phyloP scores from a whole-genome alignment of 2,113 vertebrate genomes.

The Sylvicapra grimmia region DNA sequence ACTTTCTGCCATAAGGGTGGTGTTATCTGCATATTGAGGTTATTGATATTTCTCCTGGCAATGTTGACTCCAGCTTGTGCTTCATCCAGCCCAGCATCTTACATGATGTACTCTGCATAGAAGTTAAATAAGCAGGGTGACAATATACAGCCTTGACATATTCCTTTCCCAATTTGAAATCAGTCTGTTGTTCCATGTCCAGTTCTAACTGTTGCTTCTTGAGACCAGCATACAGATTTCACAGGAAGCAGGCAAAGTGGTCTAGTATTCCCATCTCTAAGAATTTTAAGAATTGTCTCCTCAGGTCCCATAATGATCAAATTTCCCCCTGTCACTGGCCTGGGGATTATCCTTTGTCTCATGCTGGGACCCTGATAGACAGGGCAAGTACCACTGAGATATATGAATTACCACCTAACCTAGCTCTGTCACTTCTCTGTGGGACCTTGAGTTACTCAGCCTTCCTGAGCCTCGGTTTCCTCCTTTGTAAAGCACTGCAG shows the following conservation, averaged over 20 bases:
- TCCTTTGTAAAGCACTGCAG: neutral
- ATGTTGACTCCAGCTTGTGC: neutral
- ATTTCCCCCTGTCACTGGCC: neutral
- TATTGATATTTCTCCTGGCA: neutral
- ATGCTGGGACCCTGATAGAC: neutral
- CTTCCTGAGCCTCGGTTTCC: neutral
- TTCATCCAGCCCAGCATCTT: neutral
- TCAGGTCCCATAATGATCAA: neutral
- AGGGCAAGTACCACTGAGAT: neutral
- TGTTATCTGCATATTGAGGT: neutral
- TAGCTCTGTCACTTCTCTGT: neutral
- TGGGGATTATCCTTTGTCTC: neutral
- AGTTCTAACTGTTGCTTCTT: neutral
- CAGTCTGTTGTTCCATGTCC: neutral
- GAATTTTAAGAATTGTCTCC: neutral
- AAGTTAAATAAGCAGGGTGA: neutral
- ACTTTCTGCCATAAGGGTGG: neutral
- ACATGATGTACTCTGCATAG: neutral
- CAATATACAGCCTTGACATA: neutral
- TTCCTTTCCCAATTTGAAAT: neutral
- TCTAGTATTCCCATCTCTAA: neutral
- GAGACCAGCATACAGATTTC: neutral
- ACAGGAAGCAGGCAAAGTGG: neutral
- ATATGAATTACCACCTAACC: neutral
- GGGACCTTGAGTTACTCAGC: neutral